These are phyloP conservation scores for Melieria crassipennis DNA, from an alignment of 2,888 invertebrate genomes.

Conservation along the genomic window DNA sequence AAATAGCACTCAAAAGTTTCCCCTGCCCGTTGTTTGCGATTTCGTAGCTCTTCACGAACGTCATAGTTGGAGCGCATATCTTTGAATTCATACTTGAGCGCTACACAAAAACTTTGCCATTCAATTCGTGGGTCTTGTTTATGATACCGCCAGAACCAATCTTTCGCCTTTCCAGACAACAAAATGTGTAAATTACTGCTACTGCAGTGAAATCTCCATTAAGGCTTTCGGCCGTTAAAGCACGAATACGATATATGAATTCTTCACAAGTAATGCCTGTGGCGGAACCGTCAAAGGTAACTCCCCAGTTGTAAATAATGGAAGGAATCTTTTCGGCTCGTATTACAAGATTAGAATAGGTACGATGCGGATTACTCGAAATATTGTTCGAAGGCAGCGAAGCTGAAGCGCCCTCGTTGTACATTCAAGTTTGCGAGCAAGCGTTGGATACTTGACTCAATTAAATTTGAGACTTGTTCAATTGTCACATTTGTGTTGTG, in stretches of 20 bases:
- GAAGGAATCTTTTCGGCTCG: constrained; percentile 10
- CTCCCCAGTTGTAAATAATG: constrained; percentile 20
- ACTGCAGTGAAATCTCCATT: constrained; percentile 21
- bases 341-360: neutral
- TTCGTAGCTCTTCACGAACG: constrained; percentile 30
- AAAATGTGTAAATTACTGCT: constrained; percentile 27
- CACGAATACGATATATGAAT: constrained; percentile 31
- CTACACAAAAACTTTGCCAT: constrained; percentile 28
- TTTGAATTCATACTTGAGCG: constrained; percentile 23
- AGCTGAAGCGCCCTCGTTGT: neutral
- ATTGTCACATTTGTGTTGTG: neutral
- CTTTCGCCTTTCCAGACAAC: constrained; percentile 27
- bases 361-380: neutral
- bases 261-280: constrained; percentile 26
- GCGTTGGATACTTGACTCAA: neutral
- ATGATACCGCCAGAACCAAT: constrained; percentile 32
- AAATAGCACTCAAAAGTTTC: constrained; percentile 28
- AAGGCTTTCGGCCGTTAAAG: constrained; percentile 19
- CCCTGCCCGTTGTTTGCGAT: constrained; percentile 22
- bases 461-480: neutral
- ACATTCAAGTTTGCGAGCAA: neutral
- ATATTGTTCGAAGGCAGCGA: too few species aligned
- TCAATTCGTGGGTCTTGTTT: constrained; percentile 10
- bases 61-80: constrained; percentile 28
- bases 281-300: constrained; percentile 23